Conservation (phyloP, 2,113 vertebrate genomes). For the Dryoscopus gambensis region DNA sequence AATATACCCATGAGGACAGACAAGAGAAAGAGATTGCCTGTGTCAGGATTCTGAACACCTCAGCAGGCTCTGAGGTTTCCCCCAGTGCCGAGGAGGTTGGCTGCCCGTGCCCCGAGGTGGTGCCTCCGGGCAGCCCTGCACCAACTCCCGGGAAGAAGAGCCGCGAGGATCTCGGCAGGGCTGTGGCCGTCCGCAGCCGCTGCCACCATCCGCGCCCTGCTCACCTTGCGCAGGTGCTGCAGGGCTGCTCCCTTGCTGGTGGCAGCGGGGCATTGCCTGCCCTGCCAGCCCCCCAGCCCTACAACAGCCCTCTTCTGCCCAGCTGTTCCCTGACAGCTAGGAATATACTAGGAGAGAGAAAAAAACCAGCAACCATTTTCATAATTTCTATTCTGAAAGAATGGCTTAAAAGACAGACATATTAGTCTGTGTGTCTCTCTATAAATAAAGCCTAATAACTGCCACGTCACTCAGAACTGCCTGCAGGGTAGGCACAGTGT, state of each 20-base stretch:
- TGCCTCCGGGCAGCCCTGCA: neutral
- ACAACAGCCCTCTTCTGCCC: neutral
- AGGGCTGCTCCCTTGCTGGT: neutral
- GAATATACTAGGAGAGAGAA: neutral
- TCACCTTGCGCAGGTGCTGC: neutral
- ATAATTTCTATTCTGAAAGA: neutral
- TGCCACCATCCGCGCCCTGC: neutral
- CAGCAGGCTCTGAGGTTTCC: neutral
- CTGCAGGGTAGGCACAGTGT: neutral
- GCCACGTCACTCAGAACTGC: neutral
- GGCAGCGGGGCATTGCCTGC: accelerated
- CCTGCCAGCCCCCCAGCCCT: neutral
- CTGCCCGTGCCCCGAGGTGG: neutral
- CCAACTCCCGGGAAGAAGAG: neutral
- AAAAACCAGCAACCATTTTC: neutral
- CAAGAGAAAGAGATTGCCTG: neutral
- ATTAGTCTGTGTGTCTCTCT: neutral
- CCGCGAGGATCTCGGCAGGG: accelerated
- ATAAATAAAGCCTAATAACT: neutral
- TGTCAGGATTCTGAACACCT: neutral
- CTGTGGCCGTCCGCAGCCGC: neutral
- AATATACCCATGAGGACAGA: neutral
- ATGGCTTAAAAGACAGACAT: neutral
- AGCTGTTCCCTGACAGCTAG: accelerated
- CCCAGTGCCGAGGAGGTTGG: too few relatives aligned